Evolutionary conservation across 2,888 invertebrate species (phyloP), one percentile per base, ranked within the genome.

Genomic region (Neocrepidodera transversa): DNA sequence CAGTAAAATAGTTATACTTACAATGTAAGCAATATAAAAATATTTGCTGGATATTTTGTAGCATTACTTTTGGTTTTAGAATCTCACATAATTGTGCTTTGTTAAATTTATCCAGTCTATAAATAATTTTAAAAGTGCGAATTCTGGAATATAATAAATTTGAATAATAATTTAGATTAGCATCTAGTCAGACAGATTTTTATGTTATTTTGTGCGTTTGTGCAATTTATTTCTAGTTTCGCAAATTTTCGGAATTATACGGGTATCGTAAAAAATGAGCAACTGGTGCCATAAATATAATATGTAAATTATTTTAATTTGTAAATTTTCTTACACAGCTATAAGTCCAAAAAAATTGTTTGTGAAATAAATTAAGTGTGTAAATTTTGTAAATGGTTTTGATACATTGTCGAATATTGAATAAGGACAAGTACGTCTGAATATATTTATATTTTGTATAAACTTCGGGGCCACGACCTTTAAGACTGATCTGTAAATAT

Each of bases 401-500:
- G 20, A 42, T 42, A 42, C 20, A 5, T 35, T 51, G n/a, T 38
- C 38, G 47, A 47, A 47, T 47, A 47, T 7, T 18, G 13, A 43
- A 16, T 30, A n/a, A n/a, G n/a, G 16, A 16, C 42, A 55, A 56
- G 18, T 42, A 42, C 20, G 20, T 42, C 58, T 55, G 51, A 54
- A 60, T 63, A 54, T 59, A 65, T 54, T 49, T 65, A 49, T 58
- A 54, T 61, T 55, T 17, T 50, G 49, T 62, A 59, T 35, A 63
- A 64, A 60, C 59, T 62, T 68, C 62, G 71, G 72, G 74, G 66
- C 73, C 74, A 73, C 53, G 52, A 68, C 62, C 66, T 60, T 40
- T 55, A 73, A 73, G 74, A 74, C 74, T 74, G 74, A 72, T 66
- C 65, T 72, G 70, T 66, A 71, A 52, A 65, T 64, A 63, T 32